Evolutionary conservation across 2,888 invertebrate genomes (phyloP).

Genomic region (Oasisia sp.): DNA sequence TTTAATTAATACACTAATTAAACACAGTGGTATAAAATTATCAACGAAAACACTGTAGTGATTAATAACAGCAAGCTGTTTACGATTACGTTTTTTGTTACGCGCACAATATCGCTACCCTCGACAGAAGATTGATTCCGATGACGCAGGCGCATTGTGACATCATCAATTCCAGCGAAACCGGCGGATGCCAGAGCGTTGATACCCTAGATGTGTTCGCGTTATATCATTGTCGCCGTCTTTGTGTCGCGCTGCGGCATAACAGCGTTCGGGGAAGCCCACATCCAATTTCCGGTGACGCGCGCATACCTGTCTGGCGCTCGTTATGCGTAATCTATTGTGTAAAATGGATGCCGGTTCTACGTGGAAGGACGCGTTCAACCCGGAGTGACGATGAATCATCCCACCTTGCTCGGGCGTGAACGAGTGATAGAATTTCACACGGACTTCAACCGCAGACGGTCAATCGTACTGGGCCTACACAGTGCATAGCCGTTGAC

Average conservation of each 20-base stretch:
- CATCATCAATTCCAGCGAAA: too few relatives aligned
- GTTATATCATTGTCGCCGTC: neutral
- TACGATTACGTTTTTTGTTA: too few relatives aligned
- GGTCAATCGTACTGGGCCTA: neutral
- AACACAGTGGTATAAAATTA: too few relatives aligned
- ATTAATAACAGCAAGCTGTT: too few relatives aligned
- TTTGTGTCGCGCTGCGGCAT: neutral
- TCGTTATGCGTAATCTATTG: neutral
- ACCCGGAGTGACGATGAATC: neutral
- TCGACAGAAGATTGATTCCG: too few relatives aligned
- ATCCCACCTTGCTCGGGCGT: neutral
- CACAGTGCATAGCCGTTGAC: too few relatives aligned
- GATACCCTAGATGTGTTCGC: too few relatives aligned
- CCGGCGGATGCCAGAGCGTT: too few relatives aligned
- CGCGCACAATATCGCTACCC: too few relatives aligned
- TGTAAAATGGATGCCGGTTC: neutral
- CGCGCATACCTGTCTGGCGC: neutral
- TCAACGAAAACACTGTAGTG: too few relatives aligned
- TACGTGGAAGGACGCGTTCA: neutral
- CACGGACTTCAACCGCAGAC: neutral
- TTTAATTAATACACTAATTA: too few relatives aligned
- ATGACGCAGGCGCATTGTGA: too few relatives aligned
- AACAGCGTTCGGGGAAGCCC: neutral
- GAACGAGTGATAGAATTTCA: neutral
- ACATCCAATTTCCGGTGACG: neutral